Evolutionary conservation across 2,888 invertebrate species (phyloP).

Genomic region (Drosophila peninsularis): DNA sequence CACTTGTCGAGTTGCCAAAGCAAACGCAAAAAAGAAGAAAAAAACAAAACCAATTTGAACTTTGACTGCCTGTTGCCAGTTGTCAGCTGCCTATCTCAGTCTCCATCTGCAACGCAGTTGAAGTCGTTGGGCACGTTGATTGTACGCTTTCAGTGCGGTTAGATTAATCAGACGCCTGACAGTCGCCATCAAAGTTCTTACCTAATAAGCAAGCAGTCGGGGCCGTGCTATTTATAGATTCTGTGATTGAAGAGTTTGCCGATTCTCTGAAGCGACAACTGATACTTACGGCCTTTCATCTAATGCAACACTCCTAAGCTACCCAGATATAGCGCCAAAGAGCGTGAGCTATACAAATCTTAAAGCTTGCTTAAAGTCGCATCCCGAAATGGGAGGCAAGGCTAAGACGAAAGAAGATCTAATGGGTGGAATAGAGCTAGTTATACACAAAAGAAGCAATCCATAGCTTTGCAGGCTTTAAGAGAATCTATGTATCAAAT

Average conservation of each 20-base stretch:
- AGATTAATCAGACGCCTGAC: constrained; percentile 45
- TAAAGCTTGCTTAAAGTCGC: background rate
- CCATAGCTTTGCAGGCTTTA: too few species aligned
- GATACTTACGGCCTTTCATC: constrained; percentile 35
- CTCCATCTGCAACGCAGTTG: background rate
- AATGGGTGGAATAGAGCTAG: too few species aligned
- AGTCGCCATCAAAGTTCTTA: constrained; percentile 28
- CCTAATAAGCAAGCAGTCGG: constrained; percentile 42
- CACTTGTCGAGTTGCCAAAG: constrained; percentile 37
- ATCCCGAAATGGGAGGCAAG: too few species aligned
- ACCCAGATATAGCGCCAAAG: too few species aligned
- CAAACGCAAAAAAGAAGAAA: constrained; percentile 9
- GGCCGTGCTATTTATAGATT: constrained; percentile 48
- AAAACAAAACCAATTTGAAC: constrained; percentile 23
- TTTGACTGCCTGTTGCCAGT: constrained; percentile 36
- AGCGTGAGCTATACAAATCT: background rate
- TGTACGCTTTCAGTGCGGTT: constrained; percentile 29
- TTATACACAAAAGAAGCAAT: too few species aligned
- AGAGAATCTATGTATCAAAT: too few species aligned
- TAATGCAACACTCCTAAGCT: constrained; percentile 15
- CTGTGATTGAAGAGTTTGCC: constrained; percentile 33
- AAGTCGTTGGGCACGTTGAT: constrained; percentile 22
- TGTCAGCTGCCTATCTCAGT: constrained; percentile 11
- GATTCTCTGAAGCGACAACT: constrained; percentile 24
- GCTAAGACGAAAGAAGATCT: too few species aligned